phyloP scores from a whole-genome alignment of 2,888 invertebrate species.

The Punctoribates punctum region DNA sequence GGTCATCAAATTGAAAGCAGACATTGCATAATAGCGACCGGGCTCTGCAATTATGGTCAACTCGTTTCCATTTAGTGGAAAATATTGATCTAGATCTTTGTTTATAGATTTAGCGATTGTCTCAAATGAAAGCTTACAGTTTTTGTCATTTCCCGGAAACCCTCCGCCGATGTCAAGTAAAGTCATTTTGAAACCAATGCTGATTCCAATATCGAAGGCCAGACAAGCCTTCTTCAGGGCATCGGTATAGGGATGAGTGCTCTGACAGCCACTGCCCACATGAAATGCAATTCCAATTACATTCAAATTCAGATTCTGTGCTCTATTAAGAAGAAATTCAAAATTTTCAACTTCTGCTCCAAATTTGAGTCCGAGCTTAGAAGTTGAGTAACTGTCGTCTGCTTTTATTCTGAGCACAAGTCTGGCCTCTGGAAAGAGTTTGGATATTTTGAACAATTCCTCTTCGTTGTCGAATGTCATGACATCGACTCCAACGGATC shows the following conservation, averaged over 20 bases:
- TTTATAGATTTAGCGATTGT: not conserved
- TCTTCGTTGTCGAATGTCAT: slow-evolving; percentile 28
- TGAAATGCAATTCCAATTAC: slow-evolving; percentile 28
- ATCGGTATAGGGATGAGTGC: slow-evolving; percentile 9
- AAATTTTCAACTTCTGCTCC: not conserved
- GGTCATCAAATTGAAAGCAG: not conserved
- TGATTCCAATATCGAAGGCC: slow-evolving; percentile 4
- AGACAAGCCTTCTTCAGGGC: not conserved
- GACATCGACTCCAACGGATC: slow-evolving; percentile 13
- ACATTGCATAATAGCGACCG: slow-evolving; percentile 30
- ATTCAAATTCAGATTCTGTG: not conserved
- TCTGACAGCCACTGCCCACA: slow-evolving; percentile 28
- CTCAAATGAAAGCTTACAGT: not conserved
- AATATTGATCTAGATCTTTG: slow-evolving; percentile 1
- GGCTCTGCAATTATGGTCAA: slow-evolving; percentile 24
- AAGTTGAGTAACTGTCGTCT: slow-evolving; percentile 18
- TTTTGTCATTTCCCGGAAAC: slow-evolving; percentile 2
- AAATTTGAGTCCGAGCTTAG: not conserved
- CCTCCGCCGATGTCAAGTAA: slow-evolving; percentile 30
- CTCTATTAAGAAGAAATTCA: not conserved
- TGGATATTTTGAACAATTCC: not conserved
- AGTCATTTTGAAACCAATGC: not conserved
- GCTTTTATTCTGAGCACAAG: slow-evolving; percentile 19
- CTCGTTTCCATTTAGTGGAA: not conserved
- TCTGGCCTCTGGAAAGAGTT: not conserved